Evolutionary conservation across 1,140 invertebrate genomes (phyloP), one percentile per base, ranked within the genome.

Genomic region (Galleria mellonella): DNA sequence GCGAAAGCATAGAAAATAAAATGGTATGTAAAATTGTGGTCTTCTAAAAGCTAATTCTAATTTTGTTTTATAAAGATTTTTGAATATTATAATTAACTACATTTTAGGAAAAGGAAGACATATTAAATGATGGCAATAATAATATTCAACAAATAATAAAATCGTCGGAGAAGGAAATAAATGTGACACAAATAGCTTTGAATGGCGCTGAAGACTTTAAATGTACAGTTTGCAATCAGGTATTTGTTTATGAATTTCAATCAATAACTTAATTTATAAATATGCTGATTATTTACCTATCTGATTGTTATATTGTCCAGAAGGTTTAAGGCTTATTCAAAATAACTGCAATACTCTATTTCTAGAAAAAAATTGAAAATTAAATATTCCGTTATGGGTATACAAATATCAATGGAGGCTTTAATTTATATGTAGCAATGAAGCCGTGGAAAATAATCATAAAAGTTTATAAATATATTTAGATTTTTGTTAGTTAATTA

Each of bases 211-310:
- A 47, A 33, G 45, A 52, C 15, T 55, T 55, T 10, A 63, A 67
- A 49, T 67, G 64, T 43, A 48, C 39, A 23, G 11, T 52, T 39
- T 67, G 64, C 49, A 52, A 47, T 42, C 56, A 67, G 50, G 64
- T 63, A 58, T 52, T 33, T 49, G 9, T n/a, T 33, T 9, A 45
- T 36, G 2, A 23, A 23, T 23, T 2, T n/a, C n/a, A n/a, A n/a
- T n/a, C n/a, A n/a, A n/a, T n/a, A n/a, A n/a, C n/a, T n/a, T n/a
- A n/a, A n/a, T n/a, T n/a, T n/a, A n/a, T n/a, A n/a, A n/a, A n/a
- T n/a, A n/a, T n/a, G n/a, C n/a, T n/a, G n/a, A n/a, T n/a, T n/a
- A n/a, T n/a, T n/a, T n/a, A n/a, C n/a, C n/a, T n/a, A n/a, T n/a
- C n/a, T n/a, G n/a, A n/a, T n/a, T n/a, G n/a, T n/a, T n/a, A n/a